phyloP scores from a whole-genome alignment of 2,797 vertebrate genomes.

The Adrianichthys oophorus region DNA sequence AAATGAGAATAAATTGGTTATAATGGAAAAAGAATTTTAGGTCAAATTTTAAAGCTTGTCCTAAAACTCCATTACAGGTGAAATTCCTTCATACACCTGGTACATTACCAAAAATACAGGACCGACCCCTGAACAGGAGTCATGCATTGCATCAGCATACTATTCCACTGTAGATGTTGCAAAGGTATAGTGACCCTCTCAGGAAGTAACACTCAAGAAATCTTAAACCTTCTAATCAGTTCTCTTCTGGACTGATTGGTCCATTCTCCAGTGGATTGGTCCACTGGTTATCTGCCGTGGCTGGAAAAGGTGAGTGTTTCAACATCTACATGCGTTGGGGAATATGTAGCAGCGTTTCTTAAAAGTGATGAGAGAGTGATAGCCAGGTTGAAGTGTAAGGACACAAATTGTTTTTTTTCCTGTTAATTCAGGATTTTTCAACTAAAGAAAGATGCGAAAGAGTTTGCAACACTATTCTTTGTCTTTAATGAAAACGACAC shows the following conservation, averaged over 20 bases:
- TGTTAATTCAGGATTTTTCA: slow-evolving; percentile 47
- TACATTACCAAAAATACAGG: slow-evolving; percentile 86
- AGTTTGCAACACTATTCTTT: slow-evolving; percentile 90
- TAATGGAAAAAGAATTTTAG: background rate
- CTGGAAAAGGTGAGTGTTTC: slow-evolving; percentile 53
- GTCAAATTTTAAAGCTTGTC: too few species aligned
- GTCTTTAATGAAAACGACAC: slow-evolving; percentile 96
- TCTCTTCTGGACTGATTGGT: slow-evolving; percentile 84
- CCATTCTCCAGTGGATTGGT: slow-evolving; percentile 89
- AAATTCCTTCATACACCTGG: slow-evolving; percentile 86
- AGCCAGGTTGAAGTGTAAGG: too few species aligned
- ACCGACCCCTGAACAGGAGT: slow-evolving; percentile 79
- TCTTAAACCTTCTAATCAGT: background rate
- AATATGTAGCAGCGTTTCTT: too few species aligned
- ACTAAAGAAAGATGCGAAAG: slow-evolving; percentile 72
- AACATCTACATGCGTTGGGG: too few species aligned
- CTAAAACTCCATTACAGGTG: slow-evolving; percentile 70
- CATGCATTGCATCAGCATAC: slow-evolving; percentile 89
- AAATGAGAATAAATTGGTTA: background rate
- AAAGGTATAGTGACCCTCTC: slow-evolving; percentile 77
- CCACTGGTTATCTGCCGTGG: slow-evolving; percentile 86
- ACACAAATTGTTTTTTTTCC: background rate
- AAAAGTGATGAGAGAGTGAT: too few species aligned
- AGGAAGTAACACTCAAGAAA: background rate
- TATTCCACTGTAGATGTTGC: slow-evolving; percentile 86